Evolutionary conservation across 2,888 invertebrate species (phyloP).

Genomic region (Melipona beecheii): DNA sequence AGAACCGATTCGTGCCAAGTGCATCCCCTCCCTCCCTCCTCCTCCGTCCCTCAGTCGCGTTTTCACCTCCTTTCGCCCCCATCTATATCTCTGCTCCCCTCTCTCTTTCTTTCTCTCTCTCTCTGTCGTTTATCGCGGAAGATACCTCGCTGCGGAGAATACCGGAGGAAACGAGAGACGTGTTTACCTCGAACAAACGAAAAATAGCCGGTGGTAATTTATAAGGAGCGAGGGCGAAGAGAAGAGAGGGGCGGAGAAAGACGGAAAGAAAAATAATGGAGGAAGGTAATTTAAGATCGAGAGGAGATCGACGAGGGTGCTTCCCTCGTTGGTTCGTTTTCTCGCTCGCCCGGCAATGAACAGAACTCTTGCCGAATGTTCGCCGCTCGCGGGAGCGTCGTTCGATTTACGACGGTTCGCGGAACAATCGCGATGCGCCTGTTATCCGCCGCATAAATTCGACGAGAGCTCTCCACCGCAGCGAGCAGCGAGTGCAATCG

Average conservation of each 20-base stretch:
- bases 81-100: not conserved
- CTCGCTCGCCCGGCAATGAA: not conserved
- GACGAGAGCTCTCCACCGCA: constrained; percentile 33
- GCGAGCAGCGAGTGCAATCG: constrained; percentile 39
- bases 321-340: not conserved
- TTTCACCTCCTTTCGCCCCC: constrained; percentile 8
- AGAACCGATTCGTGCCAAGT: constrained; percentile 68
- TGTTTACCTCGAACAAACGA: not conserved
- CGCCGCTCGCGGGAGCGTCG: not conserved
- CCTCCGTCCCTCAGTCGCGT: not conserved
- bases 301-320: not conserved
- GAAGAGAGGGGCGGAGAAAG: not conserved
- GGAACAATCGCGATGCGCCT: constrained; percentile 19
- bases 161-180: not conserved
- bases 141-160: not conserved
- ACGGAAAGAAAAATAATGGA: not conserved
- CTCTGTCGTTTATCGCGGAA: not conserved
- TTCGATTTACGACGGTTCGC: constrained; percentile 33
- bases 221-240: not conserved
- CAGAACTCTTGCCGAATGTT: not conserved
- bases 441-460: constrained; percentile 44
- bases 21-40: constrained; percentile 27
- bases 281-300: not conserved
- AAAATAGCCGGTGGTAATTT: not conserved
- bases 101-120: constrained; percentile 12